Evolutionary conservation across 2,797 vertebrate species (phyloP), one percentile per base, ranked within the genome.

Genomic region (Sebastes ruberrimus): DNA sequence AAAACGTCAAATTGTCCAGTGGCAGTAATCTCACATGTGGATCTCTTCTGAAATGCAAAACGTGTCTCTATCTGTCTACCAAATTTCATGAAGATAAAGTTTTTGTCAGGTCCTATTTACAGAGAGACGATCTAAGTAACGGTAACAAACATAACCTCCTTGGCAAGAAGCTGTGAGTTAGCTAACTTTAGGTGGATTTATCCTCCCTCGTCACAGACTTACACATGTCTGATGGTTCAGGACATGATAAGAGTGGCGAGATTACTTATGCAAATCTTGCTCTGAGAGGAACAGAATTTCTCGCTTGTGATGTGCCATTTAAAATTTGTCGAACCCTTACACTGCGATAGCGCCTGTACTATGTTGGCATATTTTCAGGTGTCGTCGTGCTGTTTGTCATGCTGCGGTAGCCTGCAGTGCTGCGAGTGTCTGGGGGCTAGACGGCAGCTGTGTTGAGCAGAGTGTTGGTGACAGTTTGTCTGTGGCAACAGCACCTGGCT

Each of bases 391-490:
- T 88, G 89, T 91, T 91, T 90, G 90, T 90, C 86, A 84, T 84
- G 83, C 91, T 81, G 90, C 22, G 81, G 89, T 76, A 86, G 88
- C 93, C 93, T 89, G 92, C 90, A 84, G 90, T 92, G 90, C 83
- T 77, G 88, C 14, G 83, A 85, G 92, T 88, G 89, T 93, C 92
- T 93, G 82, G 90, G 89, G 93, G 90, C 82, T 74, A 91, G 91
- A 91, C 91, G 61, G 94, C 94, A 95, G 93, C 94, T 95, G 94
- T 92, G 91, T 87, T 80, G 86, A 93, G 89, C 88, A 85, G 88
- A 90, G 93, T 93, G 92, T 92, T 87, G 91, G 92, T 95, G 94
- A 94, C 91, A 93, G 94, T 95, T 94, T 95, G 94, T 94, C 93
- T 90, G 93, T 94, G 91, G 93, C 91, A 92, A 92, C 92, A 94